Evolutionary conservation across 2,888 invertebrate genomes (phyloP), one percentile per base, ranked within the genome.

Genomic region (Ischnus inquisitorius): DNA sequence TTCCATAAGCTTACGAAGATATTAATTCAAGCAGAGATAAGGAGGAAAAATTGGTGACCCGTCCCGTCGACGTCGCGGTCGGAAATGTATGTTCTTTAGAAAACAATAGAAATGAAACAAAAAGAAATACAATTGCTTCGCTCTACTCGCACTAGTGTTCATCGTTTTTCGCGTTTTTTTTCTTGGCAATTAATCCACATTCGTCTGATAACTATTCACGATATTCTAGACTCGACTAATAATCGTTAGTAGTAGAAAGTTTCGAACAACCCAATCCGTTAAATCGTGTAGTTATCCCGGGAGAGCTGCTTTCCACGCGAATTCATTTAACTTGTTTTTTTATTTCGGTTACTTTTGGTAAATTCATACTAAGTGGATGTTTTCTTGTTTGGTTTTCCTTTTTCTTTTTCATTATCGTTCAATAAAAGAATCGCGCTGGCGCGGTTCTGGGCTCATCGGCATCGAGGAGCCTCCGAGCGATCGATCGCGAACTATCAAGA

Each of bases 1-100:
- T 83, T 85, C 62, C 62, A 82, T 88, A 92, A 92, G 92, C 91
- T 92, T 92, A 92, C 89, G 81, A 87, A 91, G 89, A 92, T 91
- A 92, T 90, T 90, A 90, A 91, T 92, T 87, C 86, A 92, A 92
- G 91, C 91, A 90, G 89, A 92, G 91, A 91, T 86, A 89, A 90
- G 88, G 88, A 90, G 90, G 88, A 90, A 90, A 91, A 90, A 90
- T 80, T 69, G 60, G 78, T 69, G 79, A 80, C 64, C 81, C 48
- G 69, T 69, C 77, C 25, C 68, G 68, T 77, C 88, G 87, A 85
- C 72, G 83, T 85, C 85, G 87, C 86, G 87, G 87, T 79, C 74
- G 76, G 74, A 83, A 68, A 79, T 69, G 48, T 57, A 28, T 68
- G 57, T 83, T 14, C 57, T 60, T 76, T 67, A 39, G 54, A 43